A percentile compares a stretch with the other conserved stretches of the same genome.
Evolutionary conservation across 1,140 invertebrate genomes (phyloP).

Genomic region (Bicyclus anynana): DNA sequence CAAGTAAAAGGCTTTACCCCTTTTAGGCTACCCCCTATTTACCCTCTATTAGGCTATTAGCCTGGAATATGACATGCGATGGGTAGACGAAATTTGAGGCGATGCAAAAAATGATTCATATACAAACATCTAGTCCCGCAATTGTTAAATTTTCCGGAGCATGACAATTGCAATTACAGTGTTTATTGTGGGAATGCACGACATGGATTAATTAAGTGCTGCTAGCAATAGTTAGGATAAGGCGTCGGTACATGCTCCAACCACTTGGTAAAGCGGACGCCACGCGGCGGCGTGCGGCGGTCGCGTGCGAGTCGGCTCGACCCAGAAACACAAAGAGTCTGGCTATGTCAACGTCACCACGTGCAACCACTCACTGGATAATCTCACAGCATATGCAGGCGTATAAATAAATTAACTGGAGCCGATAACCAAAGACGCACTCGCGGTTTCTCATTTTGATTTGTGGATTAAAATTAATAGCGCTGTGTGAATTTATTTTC

Average conservation of each 20-base stretch:
- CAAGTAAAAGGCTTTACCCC: too few species aligned
- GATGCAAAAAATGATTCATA: too few species aligned
- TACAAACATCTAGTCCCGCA: too few species aligned
- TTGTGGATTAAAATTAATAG: slow-evolving; percentile 46
- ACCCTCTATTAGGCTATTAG: too few species aligned
- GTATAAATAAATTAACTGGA: slow-evolving; percentile 73
- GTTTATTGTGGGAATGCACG: slow-evolving; percentile 16
- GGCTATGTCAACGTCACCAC: slow-evolving; percentile 25
- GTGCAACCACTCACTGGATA: slow-evolving; percentile 53
- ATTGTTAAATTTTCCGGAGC: neutral
- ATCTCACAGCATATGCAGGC: slow-evolving; percentile 57
- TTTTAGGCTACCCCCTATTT: too few species aligned
- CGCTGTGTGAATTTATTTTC: slow-evolving; percentile 37
- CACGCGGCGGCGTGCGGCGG: slow-evolving; percentile 35
- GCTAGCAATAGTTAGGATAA: slow-evolving; percentile 53
- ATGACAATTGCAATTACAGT: slow-evolving; percentile 13
- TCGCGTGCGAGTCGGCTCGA: slow-evolving; percentile 16
- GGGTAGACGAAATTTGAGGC: too few species aligned
- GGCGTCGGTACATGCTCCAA: slow-evolving; percentile 57
- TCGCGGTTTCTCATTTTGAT: slow-evolving; percentile 30
- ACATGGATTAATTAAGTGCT: slow-evolving; percentile 65
- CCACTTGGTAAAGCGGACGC: slow-evolving; percentile 40
- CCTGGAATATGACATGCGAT: too few species aligned
- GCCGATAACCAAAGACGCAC: slow-evolving; percentile 28
- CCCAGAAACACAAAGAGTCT: slow-evolving; percentile 20